Evolutionary conservation across 2,113 vertebrate genomes (phyloP).

Genomic region (Tichodroma muraria): DNA sequence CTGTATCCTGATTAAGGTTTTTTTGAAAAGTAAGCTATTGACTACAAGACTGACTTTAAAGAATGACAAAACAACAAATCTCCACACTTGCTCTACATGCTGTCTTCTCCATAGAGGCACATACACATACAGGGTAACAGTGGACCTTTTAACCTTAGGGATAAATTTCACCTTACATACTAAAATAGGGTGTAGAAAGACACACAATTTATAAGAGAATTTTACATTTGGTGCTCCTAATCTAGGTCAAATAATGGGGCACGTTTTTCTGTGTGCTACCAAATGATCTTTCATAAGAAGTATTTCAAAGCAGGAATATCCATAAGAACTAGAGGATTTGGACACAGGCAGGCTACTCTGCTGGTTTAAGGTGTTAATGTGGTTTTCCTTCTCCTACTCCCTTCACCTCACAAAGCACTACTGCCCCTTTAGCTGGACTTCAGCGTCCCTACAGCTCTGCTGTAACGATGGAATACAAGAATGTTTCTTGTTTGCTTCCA

Average conservation of each 20-base stretch:
- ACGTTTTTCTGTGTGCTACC: not conserved
- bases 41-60: not conserved
- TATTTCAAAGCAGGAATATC: not conserved
- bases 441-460: not conserved
- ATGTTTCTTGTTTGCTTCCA: not conserved
- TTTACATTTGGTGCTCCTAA: not conserved
- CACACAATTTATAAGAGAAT: not conserved
- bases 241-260: not conserved
- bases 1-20: not conserved
- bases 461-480: not conserved
- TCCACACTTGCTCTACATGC: too few relatives aligned
- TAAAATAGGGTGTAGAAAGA: not conserved
- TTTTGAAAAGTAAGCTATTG: not conserved
- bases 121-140: too few relatives aligned
- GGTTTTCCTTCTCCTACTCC: not conserved
- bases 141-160: too few relatives aligned
- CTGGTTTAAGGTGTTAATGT: not conserved
- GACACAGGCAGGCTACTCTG: not conserved
- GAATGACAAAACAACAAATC: not conserved
- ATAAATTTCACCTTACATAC: not conserved
- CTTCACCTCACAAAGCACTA: not conserved
- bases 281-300: not conserved
- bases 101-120: not conserved
- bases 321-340: not conserved
- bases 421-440: not conserved